These are phyloP conservation scores for Gastracanthus pulcherrimus DNA, from an alignment of 2,888 invertebrate genomes.

Conservation along the genomic window DNA sequence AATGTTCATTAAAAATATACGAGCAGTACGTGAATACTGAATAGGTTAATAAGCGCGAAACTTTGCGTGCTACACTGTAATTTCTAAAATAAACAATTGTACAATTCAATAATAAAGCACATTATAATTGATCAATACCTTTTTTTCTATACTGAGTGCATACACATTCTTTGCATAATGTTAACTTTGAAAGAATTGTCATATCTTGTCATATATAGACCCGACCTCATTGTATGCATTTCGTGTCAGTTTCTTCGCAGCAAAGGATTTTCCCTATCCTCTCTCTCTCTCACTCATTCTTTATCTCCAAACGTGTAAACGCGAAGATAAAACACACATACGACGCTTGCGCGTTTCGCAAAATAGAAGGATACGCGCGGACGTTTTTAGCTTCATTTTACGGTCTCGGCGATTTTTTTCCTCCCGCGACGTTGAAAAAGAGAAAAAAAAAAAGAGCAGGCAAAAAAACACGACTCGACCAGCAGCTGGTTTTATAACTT, in stretches of 20 bases:
- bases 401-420: background rate
- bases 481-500: slow-evolving; percentile 16
- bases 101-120: background rate
- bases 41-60: too few species aligned
- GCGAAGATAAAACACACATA: background rate
- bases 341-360: background rate
- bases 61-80: too few species aligned
- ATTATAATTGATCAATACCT: background rate
- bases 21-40: too few species aligned
- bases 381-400: slow-evolving; percentile 13
- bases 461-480: background rate
- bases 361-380: background rate
- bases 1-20: too few species aligned
- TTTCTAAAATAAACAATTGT: too few species aligned
- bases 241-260: too few species aligned
- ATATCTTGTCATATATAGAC: background rate
- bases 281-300: too few species aligned
- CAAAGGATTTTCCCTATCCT: background rate
- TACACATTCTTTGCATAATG: too few species aligned
- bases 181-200: background rate
- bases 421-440: too few species aligned
- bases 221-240: background rate
- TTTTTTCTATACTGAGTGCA: background rate
- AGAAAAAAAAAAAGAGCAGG: background rate
- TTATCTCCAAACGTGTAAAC: background rate